Evolutionary conservation across 2,888 invertebrate species (phyloP).

Genomic region (Cosmia trapezina): DNA sequence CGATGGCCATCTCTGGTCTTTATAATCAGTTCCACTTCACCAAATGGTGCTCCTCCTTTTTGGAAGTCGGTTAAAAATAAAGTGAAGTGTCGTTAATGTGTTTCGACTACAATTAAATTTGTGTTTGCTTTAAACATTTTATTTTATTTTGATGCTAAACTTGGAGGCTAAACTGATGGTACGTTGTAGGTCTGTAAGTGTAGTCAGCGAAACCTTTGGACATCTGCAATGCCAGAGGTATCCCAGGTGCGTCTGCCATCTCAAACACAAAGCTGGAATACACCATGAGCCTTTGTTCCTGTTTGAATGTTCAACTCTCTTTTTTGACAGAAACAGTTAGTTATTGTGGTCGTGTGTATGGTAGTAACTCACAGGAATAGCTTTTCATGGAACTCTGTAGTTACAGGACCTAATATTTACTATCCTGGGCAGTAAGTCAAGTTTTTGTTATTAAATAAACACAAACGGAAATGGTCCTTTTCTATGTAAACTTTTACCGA

Average conservation of each 20-base stretch:
- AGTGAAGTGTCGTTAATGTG: not conserved
- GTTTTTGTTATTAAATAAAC: not conserved
- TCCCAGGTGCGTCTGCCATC: not conserved
- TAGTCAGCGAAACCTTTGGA: not conserved
- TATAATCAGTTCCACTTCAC: too few relatives aligned
- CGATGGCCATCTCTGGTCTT: too few relatives aligned
- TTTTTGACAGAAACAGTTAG: not conserved
- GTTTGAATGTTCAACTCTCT: too few relatives aligned
- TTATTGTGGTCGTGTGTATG: not conserved
- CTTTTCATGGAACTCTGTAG: not conserved
- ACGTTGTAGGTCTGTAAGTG: not conserved
- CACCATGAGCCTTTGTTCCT: too few relatives aligned
- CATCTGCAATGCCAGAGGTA: not conserved
- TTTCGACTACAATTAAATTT: too few relatives aligned
- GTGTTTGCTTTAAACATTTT: not conserved
- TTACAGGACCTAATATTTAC: not conserved
- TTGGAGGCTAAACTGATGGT: not conserved
- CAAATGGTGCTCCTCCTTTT: too few relatives aligned
- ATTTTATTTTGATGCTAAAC: not conserved
- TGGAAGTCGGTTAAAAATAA: not conserved
- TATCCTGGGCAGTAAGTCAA: not conserved
- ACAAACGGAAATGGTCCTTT: not conserved
- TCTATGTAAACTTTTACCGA: not conserved
- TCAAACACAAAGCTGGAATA: not conserved
- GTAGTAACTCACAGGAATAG: too few relatives aligned